Percentiles rank a stretch among this genome's conserved stretches.
phyloP scores from a whole-genome alignment of 2,113 vertebrate genomes.

The Pedetes capensis region DNA sequence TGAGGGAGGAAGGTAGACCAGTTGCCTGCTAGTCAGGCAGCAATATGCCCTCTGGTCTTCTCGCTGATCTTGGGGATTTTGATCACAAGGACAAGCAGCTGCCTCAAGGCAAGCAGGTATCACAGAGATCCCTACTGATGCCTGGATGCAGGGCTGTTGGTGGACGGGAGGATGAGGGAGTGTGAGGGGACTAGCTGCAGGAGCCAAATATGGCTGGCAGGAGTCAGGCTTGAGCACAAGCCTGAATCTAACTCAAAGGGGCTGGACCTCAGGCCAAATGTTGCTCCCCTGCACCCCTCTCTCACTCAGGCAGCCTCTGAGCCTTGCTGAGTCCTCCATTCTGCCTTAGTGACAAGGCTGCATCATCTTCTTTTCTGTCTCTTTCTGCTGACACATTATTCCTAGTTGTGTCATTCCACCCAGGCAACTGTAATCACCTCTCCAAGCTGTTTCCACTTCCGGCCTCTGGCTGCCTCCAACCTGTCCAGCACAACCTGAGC shows the following conservation, averaged over 20 bases:
- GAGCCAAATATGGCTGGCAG: neutral
- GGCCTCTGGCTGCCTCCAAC: neutral
- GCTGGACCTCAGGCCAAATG: neutral
- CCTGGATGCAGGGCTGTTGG: neutral
- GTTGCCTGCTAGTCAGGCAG: neutral
- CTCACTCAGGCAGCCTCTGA: neutral
- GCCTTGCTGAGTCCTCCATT: neutral
- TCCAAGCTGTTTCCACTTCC: neutral
- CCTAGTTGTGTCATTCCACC: neutral
- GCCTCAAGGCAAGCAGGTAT: neutral
- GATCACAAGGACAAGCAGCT: neutral
- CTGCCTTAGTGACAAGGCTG: neutral
- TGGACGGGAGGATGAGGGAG: neutral
- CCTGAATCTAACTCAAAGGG: neutral
- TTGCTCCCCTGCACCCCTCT: too few species aligned
- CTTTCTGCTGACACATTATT: neutral
- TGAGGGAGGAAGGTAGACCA: neutral
- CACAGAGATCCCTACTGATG: neutral
- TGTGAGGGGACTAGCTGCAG: neutral
- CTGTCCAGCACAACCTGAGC: neutral
- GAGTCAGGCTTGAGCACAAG: neutral
- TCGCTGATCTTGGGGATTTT: neutral
- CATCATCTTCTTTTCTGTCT: neutral
- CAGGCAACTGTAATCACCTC: neutral
- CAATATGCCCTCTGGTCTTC: neutral